Percentiles rank a stretch among this genome's conserved stretches.
phyloP scores from a whole-genome alignment of 2,888 invertebrate species.

The Drosophila prostipennis region DNA sequence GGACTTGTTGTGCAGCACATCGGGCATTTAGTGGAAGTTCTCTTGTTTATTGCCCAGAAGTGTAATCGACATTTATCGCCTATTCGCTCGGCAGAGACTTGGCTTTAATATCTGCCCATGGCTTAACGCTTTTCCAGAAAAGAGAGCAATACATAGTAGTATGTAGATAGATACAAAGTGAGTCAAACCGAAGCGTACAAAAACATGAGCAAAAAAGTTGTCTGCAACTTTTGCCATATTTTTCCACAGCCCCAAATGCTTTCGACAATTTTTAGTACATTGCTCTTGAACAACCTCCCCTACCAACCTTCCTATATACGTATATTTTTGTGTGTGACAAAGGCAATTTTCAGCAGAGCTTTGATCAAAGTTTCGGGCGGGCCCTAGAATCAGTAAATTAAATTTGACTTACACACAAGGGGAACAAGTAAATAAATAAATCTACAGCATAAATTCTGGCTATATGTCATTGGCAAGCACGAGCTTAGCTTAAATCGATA shows the following conservation, averaged over 20 bases:
- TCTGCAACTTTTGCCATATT: conserved; percentile 56
- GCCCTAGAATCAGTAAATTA: conserved; percentile 61
- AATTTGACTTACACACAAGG: conserved; percentile 59
- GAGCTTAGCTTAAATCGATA: conserved; percentile 3
- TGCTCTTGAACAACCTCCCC: conserved; percentile 29
- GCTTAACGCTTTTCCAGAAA: conserved; percentile 9
- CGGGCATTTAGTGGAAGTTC: conserved; percentile 22
- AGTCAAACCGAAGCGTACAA: conserved; percentile 29
- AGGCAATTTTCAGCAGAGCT: conserved; percentile 67
- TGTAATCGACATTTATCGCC: conserved; percentile 71
- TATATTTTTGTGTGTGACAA: conserved; percentile 55
- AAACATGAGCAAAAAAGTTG: conserved; percentile 38
- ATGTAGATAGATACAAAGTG: conserved; percentile 7
- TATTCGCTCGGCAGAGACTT: conserved; percentile 1
- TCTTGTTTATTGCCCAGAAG: conserved; percentile 27
- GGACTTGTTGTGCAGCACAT: conserved; percentile 49
- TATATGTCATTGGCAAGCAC: conserved; percentile 3
- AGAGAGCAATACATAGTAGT: neutral
- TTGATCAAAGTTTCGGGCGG: conserved; percentile 66
- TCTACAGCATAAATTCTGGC: conserved; percentile 10
- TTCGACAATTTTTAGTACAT: conserved; percentile 60
- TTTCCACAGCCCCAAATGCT: conserved; percentile 34
- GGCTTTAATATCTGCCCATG: conserved; percentile 65
- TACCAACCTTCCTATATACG: no score
- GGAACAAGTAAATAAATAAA: conserved; percentile 26